phyloP scores from a whole-genome alignment of 2,888 invertebrate genomes.

The Epinotia brunnichana region DNA sequence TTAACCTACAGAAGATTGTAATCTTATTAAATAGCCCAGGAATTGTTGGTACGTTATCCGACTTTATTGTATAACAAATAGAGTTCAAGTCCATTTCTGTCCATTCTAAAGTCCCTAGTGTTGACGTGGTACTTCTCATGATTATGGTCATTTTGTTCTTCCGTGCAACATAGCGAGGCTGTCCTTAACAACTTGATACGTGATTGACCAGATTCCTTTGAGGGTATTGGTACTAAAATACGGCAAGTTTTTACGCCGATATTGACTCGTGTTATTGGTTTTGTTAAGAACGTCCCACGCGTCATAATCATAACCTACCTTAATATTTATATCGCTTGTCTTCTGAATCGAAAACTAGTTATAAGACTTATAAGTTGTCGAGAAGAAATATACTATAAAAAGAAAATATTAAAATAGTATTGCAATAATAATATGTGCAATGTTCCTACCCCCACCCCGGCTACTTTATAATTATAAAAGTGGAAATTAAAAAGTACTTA shows the following conservation, averaged over 20 bases:
- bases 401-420: too few relatives aligned
- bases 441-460: too few relatives aligned
- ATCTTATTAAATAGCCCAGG: background rate
- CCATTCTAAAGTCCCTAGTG: slow-evolving; percentile 9
- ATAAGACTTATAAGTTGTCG: too few relatives aligned
- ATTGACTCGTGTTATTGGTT: background rate
- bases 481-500: too few relatives aligned
- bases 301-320: too few relatives aligned
- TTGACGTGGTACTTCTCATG: slow-evolving; percentile 24
- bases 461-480: too few relatives aligned
- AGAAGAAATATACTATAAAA: too few relatives aligned
- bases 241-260: slow-evolving; percentile 15
- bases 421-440: too few relatives aligned
- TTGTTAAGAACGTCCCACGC: background rate
- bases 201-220: slow-evolving; percentile 49
- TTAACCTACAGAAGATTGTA: slow-evolving; percentile 14
- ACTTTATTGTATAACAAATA: background rate
- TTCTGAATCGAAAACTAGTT: too few relatives aligned
- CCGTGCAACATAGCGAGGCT: slow-evolving; percentile 32
- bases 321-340: too few relatives aligned
- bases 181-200: slow-evolving; percentile 43
- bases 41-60: background rate
- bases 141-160: slow-evolving; percentile 44
- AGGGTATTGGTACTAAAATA: slow-evolving; percentile 38
- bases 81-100: background rate